Evolutionary conservation across 23 tunicate species (phyloP).

Genomic region (Corella eumyota): DNA sequence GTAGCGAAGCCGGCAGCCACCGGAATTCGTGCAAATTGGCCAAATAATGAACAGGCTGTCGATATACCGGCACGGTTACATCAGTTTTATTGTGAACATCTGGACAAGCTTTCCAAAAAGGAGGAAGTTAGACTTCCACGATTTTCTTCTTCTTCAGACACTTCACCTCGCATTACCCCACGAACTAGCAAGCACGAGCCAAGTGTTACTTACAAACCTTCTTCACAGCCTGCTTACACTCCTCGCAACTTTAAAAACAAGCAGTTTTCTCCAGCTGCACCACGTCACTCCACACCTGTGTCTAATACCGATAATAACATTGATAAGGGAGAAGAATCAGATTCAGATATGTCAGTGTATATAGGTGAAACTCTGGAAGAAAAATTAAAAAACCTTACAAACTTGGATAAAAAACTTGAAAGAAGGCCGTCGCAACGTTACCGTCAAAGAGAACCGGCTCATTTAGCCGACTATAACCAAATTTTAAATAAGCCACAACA

Average conservation of each 20-base stretch:
- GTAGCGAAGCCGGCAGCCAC: slow-evolving; percentile 46
- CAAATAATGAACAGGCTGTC: slow-evolving; percentile 6
- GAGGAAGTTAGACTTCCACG: slow-evolving; percentile 35
- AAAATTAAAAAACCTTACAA: slow-evolving; percentile 48
- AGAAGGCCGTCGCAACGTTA: slow-evolving; percentile 29
- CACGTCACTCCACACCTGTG: neutral
- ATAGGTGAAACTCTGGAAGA: slow-evolving; percentile 52
- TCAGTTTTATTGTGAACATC: slow-evolving; percentile 56
- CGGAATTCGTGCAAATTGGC: slow-evolving; percentile 22
- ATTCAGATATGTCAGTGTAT: slow-evolving; percentile 43
- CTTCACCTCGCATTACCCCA: slow-evolving; percentile 78
- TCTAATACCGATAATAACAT: slow-evolving; percentile 11
- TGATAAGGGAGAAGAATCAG: slow-evolving; percentile 21
- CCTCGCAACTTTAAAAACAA: neutral
- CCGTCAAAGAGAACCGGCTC: neutral
- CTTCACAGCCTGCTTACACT: neutral
- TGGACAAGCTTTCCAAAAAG: slow-evolving; percentile 42
- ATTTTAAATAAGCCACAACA: neutral
- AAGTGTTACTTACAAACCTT: slow-evolving; percentile 1
- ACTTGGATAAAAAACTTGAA: slow-evolving; percentile 34
- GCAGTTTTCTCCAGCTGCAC: neutral
- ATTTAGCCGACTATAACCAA: neutral
- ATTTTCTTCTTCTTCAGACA: slow-evolving; percentile 58
- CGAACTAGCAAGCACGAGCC: slow-evolving; percentile 21
- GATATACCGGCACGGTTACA: slow-evolving; percentile 30